phyloP scores from a whole-genome alignment of 2,797 vertebrate species.

The Pipistrellus nathusii region DNA sequence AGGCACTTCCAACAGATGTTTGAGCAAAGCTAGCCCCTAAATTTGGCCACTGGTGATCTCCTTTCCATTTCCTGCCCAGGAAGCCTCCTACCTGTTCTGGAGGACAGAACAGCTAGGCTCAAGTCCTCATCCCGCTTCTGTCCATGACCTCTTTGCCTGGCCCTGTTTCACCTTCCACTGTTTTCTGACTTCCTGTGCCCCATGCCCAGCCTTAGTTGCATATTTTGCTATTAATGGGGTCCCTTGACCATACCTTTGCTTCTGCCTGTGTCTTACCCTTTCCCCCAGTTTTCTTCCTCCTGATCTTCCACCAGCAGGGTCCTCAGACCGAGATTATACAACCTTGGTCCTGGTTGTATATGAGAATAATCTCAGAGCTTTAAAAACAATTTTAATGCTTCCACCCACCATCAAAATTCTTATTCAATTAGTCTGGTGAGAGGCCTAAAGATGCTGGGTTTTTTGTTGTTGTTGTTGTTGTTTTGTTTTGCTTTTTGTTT shows the following conservation, averaged over 20 bases:
- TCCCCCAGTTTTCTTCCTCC: neutral
- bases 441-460: neutral
- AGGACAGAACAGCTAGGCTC: accelerated
- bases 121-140: neutral
- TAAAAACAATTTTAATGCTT: neutral
- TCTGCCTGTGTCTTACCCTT: neutral
- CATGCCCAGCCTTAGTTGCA: accelerated
- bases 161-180: neutral
- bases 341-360: neutral
- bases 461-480: neutral
- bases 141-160: neutral
- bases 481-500: neutral
- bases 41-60: neutral
- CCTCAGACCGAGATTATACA: neutral
- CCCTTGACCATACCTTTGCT: neutral
- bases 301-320: neutral
- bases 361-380: neutral
- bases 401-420: neutral
- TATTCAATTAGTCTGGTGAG: neutral
- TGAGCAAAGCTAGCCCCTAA: neutral
- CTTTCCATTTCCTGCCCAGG: neutral
- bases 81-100: neutral
- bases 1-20: neutral
- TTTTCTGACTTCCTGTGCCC: neutral
- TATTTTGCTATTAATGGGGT: neutral